Conservation (phyloP, 2,113 vertebrate genomes). For the Ceuthmochares aereus region DNA sequence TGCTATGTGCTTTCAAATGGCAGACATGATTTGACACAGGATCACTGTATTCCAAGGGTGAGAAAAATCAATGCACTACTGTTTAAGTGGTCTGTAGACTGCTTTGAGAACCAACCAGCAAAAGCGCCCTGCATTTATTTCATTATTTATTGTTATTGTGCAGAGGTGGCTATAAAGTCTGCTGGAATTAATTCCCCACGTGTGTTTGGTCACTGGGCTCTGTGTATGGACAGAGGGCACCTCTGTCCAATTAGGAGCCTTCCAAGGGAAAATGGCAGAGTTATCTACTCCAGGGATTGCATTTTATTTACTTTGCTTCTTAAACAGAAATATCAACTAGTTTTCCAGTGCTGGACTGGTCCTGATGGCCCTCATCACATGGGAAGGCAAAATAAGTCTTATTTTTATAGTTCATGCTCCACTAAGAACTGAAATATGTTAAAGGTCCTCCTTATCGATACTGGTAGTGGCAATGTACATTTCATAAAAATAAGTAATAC, state of each 20-base stretch:
- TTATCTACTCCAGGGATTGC: neutral
- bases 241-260: conserved; percentile 28
- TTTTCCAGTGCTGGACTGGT: neutral
- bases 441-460: neutral
- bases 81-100: conserved; percentile 14
- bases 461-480: neutral
- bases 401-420: neutral
- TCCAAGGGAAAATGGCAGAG: neutral
- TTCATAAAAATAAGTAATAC: neutral
- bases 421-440: neutral
- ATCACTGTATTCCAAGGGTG: neutral
- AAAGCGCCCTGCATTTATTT: conserved; percentile 37
- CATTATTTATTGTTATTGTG: conserved; percentile 59
- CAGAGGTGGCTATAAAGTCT: conserved; percentile 49
- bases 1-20: neutral
- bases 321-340: conserved; percentile 8
- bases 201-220: neutral
- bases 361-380: accelerated
- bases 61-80: conserved; percentile 62
- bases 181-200: conserved; percentile 2
- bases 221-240: neutral
- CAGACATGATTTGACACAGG: conserved; percentile 34
- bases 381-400: neutral
- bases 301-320: conserved; percentile 28
- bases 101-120: conserved; percentile 49